phyloP scores from a whole-genome alignment of 2,113 vertebrate genomes.

The Charadrius vociferus region DNA sequence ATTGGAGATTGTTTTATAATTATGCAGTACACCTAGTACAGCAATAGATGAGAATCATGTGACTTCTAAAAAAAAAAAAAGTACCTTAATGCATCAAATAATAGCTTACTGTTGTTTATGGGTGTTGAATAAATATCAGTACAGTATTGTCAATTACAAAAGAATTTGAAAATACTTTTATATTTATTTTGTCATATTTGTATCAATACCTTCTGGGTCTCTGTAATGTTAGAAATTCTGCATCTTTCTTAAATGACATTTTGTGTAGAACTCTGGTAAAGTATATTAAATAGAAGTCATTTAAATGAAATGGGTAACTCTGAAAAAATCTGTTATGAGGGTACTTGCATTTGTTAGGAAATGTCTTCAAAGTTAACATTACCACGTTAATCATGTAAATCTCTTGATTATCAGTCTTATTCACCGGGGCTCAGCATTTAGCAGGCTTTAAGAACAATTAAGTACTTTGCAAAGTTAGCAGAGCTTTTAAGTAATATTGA shows the following conservation, averaged over 20 bases:
- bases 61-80: neutral
- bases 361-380: slow-evolving; percentile 41
- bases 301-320: neutral
- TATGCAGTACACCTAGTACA: neutral
- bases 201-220: neutral
- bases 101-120: neutral
- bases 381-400: slow-evolving; percentile 14
- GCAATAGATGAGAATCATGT: neutral
- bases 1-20: neutral
- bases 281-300: neutral
- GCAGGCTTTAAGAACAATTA: slow-evolving; percentile 2
- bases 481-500: slow-evolving; percentile 31
- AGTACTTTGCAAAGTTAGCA: slow-evolving; percentile 7
- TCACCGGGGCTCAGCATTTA: slow-evolving; percentile 15
- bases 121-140: neutral
- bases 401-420: slow-evolving; percentile 21
- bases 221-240: neutral
- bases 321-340: neutral
- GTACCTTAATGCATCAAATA: neutral
- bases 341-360: slow-evolving; percentile 21
- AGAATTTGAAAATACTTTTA: neutral
- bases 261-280: neutral
- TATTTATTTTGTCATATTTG: neutral
- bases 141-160: neutral
- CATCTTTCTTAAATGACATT: neutral